Base-by-base conservation (phyloP, 2,797 vertebrate species). In the Macroramphosus scolopax region DNA sequence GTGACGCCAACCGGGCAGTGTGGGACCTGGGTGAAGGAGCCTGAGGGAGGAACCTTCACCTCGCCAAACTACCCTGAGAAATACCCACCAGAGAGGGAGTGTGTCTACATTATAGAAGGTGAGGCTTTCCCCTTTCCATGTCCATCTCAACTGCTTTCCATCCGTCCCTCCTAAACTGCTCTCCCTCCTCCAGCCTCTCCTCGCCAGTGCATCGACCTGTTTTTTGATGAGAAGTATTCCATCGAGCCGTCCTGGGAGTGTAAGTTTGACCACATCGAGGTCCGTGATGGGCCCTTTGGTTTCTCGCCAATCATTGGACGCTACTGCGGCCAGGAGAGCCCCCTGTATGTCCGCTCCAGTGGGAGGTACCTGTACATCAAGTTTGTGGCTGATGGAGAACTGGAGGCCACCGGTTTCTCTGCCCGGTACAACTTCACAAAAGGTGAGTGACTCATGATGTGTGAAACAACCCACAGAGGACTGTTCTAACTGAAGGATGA, bases 101-200 rank as follows among this genome's bases (percentile, higher is more conserved):
- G 97, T 51, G 88, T 97, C 88, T 99, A 98, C 89, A 98, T 99
- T 80, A 96, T 99, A 91, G 97, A 99, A 98, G 97, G 97, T 99
- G 87, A 85, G 76, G n/a, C n/a, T n/a, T n/a, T n/a, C n/a, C n/a
- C n/a, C n/a, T n/a, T n/a, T n/a, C n/a, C n/a, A n/a, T n/a, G n/a
- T n/a, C n/a, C n/a, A n/a, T n/a, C n/a, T n/a, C n/a, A n/a, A n/a
- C n/a, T n/a, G n/a, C n/a, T n/a, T n/a, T n/a, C n/a, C n/a, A n/a
- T n/a, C n/a, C n/a, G n/a, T n/a, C n/a, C n/a, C n/a, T n/a, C n/a
- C n/a, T n/a, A n/a, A n/a, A n/a, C n/a, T n/a, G n/a, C n/a, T n/a
- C n/a, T n/a, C n/a, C n/a, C n/a, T 72, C 63, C 72, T 85, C 33
- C 76, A 99, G 97, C 97, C 65, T 92, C 94, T 36, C 95, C 96